Evolutionary conservation across 2,888 invertebrate genomes (phyloP).

Genomic region (Agrilus cyanescens): DNA sequence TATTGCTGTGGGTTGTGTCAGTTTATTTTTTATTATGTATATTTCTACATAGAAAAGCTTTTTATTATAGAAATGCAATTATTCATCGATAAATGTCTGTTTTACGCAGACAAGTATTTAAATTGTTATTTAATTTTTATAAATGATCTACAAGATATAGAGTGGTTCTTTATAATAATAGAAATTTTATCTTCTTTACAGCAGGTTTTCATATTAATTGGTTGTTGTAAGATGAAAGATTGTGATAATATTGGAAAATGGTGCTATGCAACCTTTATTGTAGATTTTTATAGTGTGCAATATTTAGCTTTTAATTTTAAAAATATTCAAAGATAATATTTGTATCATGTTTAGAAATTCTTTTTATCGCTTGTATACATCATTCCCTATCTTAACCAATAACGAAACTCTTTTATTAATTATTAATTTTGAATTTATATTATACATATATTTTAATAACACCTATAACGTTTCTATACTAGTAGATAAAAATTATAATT

Average conservation of each 20-base stretch:
- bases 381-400: too few species aligned
- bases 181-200: conserved; percentile 29
- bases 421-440: too few species aligned
- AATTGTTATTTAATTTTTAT: conserved; percentile 5
- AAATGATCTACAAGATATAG: conserved; percentile 21
- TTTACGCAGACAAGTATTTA: too few species aligned
- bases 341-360: too few species aligned
- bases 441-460: too few species aligned
- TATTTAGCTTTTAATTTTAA: conserved; percentile 31
- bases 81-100: conserved; percentile 3
- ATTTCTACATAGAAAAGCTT: conserved; percentile 17
- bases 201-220: conserved; percentile 5
- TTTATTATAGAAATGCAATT: conserved; percentile 14
- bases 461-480: too few species aligned
- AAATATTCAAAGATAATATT: too few species aligned
- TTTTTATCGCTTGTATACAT: too few species aligned
- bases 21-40: conserved; percentile 15
- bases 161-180: conserved; percentile 31
- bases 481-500: too few species aligned
- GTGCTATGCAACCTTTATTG: conserved; percentile 31
- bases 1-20: conserved; percentile 20
- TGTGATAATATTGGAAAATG: conserved; percentile 32
- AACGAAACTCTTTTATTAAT: too few species aligned
- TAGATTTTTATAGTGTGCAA: conserved; percentile 29
- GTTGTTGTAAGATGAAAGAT: conserved; percentile 21